Conservation (phyloP, 2,797 vertebrate genomes). For the Phylloscopus collybita region DNA sequence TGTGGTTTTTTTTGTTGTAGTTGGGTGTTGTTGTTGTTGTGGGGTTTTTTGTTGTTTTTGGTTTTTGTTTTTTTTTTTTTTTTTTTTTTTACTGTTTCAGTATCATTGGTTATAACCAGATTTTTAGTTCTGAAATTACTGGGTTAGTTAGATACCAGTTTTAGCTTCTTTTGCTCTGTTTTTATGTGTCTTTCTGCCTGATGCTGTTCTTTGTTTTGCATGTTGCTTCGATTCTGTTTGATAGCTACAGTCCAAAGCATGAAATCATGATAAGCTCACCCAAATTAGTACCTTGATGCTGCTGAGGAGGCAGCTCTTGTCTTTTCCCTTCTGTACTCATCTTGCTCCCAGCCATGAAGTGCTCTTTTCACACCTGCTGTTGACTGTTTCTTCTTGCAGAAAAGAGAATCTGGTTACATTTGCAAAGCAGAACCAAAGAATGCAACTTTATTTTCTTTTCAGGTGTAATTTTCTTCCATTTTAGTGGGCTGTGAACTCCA, state of each 20-base stretch:
- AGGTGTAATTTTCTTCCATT: neutral
- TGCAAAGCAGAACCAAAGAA: neutral
- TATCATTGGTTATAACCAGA: neutral
- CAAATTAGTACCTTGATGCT: neutral
- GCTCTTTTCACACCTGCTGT: neutral
- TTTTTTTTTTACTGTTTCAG: neutral
- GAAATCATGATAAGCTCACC: neutral
- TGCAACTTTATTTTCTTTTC: neutral
- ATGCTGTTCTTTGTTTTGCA: neutral
- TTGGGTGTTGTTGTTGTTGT: no score
- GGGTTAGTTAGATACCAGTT: neutral
- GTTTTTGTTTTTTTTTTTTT: no score
- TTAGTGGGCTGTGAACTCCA: neutral
- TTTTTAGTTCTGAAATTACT: neutral
- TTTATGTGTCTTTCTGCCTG: neutral
- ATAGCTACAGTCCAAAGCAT: neutral
- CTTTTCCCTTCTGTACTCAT: neutral
- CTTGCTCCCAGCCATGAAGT: neutral
- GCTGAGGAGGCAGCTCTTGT: neutral
- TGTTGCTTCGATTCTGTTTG: neutral
- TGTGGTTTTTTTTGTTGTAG: no score
- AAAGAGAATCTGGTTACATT: neutral
- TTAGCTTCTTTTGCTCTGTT: neutral
- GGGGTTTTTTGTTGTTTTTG: no score
- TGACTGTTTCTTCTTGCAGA: neutral